Evolutionary conservation across 2,113 vertebrate species (phyloP).

Genomic region (Odocoileus virginianus): DNA sequence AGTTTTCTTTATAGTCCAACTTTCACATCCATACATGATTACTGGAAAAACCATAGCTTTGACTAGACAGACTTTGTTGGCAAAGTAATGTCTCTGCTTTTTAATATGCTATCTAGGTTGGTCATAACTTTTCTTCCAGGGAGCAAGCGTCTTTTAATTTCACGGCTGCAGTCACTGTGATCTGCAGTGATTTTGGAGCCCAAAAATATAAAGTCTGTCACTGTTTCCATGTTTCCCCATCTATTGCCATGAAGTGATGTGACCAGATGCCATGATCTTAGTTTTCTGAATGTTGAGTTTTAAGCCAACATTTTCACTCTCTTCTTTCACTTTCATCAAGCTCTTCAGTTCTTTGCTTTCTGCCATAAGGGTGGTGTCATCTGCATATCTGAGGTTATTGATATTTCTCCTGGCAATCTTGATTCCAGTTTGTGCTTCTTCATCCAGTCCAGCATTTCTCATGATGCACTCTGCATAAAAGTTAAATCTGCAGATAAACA

Average conservation of each 20-base stretch:
- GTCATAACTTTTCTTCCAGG: neutral
- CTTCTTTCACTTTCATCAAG: neutral
- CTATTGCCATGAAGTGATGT: neutral
- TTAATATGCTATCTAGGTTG: neutral
- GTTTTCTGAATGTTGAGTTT: neutral
- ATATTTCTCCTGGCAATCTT: neutral
- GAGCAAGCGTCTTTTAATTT: neutral
- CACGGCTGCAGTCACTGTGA: neutral
- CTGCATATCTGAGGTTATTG: neutral
- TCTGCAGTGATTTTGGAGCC: neutral
- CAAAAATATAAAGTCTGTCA: neutral
- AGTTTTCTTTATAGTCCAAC: neutral
- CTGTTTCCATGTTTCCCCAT: neutral
- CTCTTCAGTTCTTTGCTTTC: neutral
- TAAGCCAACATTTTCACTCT: neutral
- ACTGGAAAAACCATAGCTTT: neutral
- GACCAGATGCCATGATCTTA: neutral
- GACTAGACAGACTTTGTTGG: neutral
- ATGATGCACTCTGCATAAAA: neutral
- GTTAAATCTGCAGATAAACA: neutral
- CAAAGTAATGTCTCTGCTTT: neutral
- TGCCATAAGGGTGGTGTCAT: neutral
- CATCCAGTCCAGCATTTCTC: neutral
- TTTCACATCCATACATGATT: neutral
- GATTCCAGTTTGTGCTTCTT: neutral